Base-by-base conservation (phyloP, 2,888 invertebrate genomes). In the Balanococcus diminutus region DNA sequence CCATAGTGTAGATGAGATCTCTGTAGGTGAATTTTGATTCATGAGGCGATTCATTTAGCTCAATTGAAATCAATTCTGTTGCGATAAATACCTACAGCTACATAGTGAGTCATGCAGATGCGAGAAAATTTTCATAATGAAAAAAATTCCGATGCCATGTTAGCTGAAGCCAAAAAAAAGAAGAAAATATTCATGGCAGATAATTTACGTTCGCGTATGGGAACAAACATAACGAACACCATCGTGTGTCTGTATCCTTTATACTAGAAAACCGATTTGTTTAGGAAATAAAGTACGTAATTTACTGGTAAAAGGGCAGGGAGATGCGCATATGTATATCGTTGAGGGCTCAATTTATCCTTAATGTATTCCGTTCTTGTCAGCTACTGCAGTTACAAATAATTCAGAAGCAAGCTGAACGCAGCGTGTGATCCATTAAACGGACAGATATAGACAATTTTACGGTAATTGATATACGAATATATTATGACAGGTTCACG, bases 401-500 rank as follows among this genome's bases (percentile, higher is more conserved):
- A 75, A 85, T 85, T 75, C 85, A 85, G 85, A 85, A 85, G 85
- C 85, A 39, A 79, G 85, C 75, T 85, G 31, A 75, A 79, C 85
- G 19, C 85, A 85, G 85, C 85, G 39, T 85, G 85, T 22, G 75
- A 75, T 85, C 85, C 51, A 85, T 85, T 85, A 85, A 85, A 72
- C 79, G 39, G 85, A 85, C 85, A 85, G 46, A 85, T 85, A 75
- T 79, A 85, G 85, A 85, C 85, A 85, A 85, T 85, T 85, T 85
- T 85, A 85, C 79, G 51, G 75, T 85, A 85, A 85, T 85, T 85
- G 85, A 85, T 85, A 85, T 85, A 85, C 85, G 85, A 85, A 85
- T 85, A 85, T 75, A 85, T 85, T 85, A 75, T 75, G 25, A 85
- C 75, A 85, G 79, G 75, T 85, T 85, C 85, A 85, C 85, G 39